Conservation (phyloP, 64 coral and sea anemone genomes). For the Montipora foliosa region DNA sequence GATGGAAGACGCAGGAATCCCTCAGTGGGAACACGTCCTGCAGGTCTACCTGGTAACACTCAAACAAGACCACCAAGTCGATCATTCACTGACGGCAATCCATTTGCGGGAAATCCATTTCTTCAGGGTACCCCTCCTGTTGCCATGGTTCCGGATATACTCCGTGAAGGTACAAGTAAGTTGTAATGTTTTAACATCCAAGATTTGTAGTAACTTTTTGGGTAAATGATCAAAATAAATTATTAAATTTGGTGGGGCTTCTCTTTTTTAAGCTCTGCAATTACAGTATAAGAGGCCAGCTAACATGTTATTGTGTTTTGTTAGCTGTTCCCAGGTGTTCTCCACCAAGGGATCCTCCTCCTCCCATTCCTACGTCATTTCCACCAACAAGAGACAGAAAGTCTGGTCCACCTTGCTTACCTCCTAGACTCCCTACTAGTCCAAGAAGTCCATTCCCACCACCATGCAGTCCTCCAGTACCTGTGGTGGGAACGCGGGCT, state of each 20-base stretch:
- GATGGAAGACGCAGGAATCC: conserved; percentile 60
- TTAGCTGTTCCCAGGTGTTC: conserved; percentile 14
- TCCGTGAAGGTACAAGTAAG: conserved; percentile 7
- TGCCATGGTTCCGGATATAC: conserved; percentile 35
- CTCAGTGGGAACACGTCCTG: conserved; percentile 46
- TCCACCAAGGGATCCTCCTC: conserved; percentile 34
- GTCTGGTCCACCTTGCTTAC: conserved; percentile 12
- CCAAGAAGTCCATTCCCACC: conserved; percentile 8
- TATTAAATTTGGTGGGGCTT: neutral
- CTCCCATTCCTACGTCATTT: conserved; percentile 11
- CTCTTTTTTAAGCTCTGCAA: neutral
- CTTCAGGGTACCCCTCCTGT: neutral
- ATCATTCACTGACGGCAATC: conserved; percentile 54
- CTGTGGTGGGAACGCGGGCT: neutral
- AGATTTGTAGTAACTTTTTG: neutral
- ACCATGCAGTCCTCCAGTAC: neutral
- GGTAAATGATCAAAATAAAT: neutral
- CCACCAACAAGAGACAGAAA: conserved; percentile 9
- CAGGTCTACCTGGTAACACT: neutral
- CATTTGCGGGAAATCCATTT: conserved; percentile 30
- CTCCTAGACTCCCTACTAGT: conserved; percentile 34
- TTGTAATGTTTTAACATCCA: neutral
- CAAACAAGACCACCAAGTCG: conserved; percentile 58
- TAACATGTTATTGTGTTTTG: neutral
- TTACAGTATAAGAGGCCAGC: neutral